A percentile compares a stretch with the other conserved stretches of the same genome.
phyloP scores from a whole-genome alignment of 2,113 vertebrate species.

The Zapus hudsonius region DNA sequence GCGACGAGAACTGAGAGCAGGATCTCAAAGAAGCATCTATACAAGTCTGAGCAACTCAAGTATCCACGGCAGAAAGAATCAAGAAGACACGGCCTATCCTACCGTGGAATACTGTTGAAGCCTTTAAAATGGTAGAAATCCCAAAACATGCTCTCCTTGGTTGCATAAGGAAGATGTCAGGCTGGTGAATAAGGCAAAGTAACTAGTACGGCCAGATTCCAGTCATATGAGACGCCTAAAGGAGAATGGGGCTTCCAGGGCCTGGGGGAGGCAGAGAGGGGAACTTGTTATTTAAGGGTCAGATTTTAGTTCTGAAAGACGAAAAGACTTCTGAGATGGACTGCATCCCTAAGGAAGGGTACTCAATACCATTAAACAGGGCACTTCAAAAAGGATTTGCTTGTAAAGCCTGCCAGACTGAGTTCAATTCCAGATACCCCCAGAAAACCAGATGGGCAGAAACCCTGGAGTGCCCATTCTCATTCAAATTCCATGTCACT shows the following conservation, averaged over 20 bases:
- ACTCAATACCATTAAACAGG: background rate
- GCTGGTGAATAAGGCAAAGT: background rate
- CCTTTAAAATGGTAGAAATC: background rate
- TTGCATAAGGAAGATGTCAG: background rate
- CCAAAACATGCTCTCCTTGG: background rate
- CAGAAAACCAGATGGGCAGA: background rate
- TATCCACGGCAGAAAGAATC: background rate
- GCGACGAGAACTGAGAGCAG: background rate
- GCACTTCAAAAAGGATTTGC: background rate
- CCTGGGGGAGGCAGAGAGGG: background rate
- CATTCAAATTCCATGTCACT: no score
- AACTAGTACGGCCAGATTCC: background rate
- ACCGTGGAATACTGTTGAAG: background rate
- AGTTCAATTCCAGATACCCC: background rate
- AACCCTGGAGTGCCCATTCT: background rate
- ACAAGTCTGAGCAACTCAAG: background rate
- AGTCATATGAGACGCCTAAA: background rate
- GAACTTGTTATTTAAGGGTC: background rate
- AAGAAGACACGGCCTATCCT: background rate
- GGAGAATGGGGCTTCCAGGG: background rate
- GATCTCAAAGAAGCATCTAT: background rate
- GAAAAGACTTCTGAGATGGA: background rate
- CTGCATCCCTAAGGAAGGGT: background rate
- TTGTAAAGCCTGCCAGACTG: background rate
- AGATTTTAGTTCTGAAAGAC: background rate